Conservation (phyloP, 2,113 vertebrate species). For the Clupea harengus region DNA sequence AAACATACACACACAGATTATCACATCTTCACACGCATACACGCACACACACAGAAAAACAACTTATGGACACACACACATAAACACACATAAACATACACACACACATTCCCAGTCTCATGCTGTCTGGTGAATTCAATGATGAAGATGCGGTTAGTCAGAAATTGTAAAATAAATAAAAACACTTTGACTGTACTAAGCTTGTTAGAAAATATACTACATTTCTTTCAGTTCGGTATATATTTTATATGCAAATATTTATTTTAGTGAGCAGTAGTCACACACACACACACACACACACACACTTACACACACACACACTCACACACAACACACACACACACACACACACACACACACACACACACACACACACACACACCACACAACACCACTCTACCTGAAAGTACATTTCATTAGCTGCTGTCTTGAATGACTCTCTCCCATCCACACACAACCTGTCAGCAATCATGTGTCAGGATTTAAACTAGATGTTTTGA, state of each 20-base stretch:
- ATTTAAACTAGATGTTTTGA: not conserved
- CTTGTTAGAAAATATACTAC: too few relatives aligned
- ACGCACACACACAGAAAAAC: too few relatives aligned
- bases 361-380: not conserved
- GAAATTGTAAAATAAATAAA: not conserved
- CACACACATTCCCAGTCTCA: not conserved
- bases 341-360: not conserved
- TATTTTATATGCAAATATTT: not conserved
- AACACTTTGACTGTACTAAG: too few relatives aligned
- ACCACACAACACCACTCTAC: not conserved
- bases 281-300: not conserved
- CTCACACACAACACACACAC: not conserved
- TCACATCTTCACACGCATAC: too few relatives aligned
- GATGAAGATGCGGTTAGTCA: not conserved
- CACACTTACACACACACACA: not conserved
- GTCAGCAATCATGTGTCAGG: not conserved
- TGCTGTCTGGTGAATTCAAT: not conserved
- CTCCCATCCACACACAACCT: not conserved
- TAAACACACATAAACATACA: too few relatives aligned
- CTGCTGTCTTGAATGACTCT: not conserved
- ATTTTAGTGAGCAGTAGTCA: too few relatives aligned
- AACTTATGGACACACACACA: too few relatives aligned
- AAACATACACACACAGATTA: not conserved
- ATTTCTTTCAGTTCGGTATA: too few relatives aligned
- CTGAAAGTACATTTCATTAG: not conserved